A percentile compares a stretch with the other conserved stretches of the same genome.
These are phyloP conservation scores for Watsonalla binaria DNA, from an alignment of 2,888 invertebrate species.

Conservation along the genomic window DNA sequence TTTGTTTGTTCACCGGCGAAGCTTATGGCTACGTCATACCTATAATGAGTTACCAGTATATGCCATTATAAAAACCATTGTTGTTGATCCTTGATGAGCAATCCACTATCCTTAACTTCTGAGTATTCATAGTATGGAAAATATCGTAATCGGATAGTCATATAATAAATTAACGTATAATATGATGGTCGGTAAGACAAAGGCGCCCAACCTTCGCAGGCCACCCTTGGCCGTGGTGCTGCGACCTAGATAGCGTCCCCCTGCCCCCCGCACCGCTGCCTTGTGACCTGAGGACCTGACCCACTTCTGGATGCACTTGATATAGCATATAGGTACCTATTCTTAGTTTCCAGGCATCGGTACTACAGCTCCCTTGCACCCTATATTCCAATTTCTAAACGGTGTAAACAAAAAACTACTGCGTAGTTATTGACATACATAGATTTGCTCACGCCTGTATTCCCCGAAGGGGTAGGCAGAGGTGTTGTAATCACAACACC, in stretches of 20 bases:
- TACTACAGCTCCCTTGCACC: slow-evolving; percentile 17
- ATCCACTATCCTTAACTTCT: background rate
- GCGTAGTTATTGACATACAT: too few relatives aligned
- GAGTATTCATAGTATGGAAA: background rate
- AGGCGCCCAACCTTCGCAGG: slow-evolving; percentile 64
- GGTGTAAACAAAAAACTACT: slow-evolving; percentile 26
- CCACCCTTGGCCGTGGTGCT: slow-evolving; percentile 75
- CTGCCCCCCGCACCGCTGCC: slow-evolving; percentile 32
- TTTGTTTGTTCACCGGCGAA: background rate
- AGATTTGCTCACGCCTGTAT: too few relatives aligned
- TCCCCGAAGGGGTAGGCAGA: too few relatives aligned
- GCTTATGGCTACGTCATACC: background rate
- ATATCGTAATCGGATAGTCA: background rate
- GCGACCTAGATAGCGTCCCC: slow-evolving; percentile 61
- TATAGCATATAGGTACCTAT: slow-evolving; percentile 23
- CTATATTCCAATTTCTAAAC: background rate
- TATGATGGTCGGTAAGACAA: slow-evolving; percentile 42
- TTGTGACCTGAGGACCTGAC: slow-evolving; percentile 64
- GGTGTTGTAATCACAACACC: too few relatives aligned
- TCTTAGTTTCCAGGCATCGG: slow-evolving; percentile 35
- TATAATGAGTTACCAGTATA: background rate
- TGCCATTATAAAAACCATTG: background rate
- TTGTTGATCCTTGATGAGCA: background rate
- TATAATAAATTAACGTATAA: background rate
- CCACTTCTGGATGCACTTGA: slow-evolving; percentile 68